phyloP scores from a whole-genome alignment of 1,140 invertebrate species.

The Brevipalpus yothersi region DNA sequence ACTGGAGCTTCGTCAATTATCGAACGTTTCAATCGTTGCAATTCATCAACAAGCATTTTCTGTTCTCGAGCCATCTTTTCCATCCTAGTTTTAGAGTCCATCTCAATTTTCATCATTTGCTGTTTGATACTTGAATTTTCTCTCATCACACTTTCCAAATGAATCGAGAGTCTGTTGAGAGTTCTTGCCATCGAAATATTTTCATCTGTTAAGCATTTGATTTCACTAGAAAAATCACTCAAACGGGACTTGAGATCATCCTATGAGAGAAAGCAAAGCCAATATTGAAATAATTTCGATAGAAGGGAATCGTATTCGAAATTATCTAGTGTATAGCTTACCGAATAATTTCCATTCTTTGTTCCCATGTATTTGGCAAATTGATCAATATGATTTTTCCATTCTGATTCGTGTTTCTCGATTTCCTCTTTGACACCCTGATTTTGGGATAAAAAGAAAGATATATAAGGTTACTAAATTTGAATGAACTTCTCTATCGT shows the following conservation, averaged over 20 bases:
- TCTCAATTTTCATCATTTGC: neutral
- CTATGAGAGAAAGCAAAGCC: neutral
- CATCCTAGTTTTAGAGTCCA: neutral
- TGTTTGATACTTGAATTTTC: neutral
- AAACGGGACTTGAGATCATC: neutral
- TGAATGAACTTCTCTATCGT: no score
- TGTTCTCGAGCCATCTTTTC: neutral
- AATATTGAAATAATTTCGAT: neutral
- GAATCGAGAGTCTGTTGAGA: neutral
- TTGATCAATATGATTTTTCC: constrained; percentile 4
- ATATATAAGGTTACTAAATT: neutral
- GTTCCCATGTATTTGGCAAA: neutral
- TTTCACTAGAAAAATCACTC: neutral
- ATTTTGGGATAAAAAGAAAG: constrained; percentile 7
- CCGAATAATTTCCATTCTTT: neutral
- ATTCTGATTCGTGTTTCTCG: constrained; percentile 5
- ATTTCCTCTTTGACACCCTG: constrained; percentile 3
- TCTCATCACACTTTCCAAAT: neutral
- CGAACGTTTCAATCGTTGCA: neutral
- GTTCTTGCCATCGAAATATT: neutral
- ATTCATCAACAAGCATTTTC: neutral
- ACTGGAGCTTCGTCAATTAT: no score
- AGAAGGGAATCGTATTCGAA: neutral
- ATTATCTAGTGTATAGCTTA: neutral
- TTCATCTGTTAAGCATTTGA: neutral